Conservation (phyloP, 2,888 invertebrate species). For the Lutraria lutraria region DNA sequence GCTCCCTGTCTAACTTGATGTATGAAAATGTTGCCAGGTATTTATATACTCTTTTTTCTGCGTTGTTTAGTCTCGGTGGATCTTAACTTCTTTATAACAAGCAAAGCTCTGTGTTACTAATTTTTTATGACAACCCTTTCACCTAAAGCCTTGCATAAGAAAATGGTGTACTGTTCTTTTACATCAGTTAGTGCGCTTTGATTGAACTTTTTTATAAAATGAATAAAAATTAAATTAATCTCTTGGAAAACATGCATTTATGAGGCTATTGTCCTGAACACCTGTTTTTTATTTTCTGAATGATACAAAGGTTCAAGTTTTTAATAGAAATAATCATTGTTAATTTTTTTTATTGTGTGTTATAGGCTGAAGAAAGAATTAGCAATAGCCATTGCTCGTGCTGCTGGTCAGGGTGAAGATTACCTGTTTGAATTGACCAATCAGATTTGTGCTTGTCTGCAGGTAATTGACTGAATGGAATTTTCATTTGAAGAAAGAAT, state of each 20-base stretch:
- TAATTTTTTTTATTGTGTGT: neutral
- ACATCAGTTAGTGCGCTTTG: no score
- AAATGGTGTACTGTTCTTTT: no score
- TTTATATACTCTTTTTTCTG: neutral
- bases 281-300: no score
- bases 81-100: neutral
- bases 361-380: conserved; percentile 82
- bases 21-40: conserved; percentile 81
- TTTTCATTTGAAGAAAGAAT: neutral
- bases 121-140: no score
- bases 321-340: no score
- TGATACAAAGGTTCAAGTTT: no score
- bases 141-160: no score
- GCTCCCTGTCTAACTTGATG: conserved; percentile 83
- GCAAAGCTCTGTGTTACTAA: no score
- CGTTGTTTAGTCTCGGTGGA: neutral
- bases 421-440: conserved; percentile 85
- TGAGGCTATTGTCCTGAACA: no score
- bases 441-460: conserved; percentile 85
- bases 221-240: no score
- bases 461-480: conserved; percentile 73
- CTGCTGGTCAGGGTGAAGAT: conserved; percentile 86
- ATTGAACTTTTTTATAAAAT: no score
- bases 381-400: conserved; percentile 84
- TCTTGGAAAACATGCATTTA: no score